Evolutionary conservation across 2,888 invertebrate species (phyloP), one percentile per base, ranked within the genome.

Genomic region (Philereme transversata): DNA sequence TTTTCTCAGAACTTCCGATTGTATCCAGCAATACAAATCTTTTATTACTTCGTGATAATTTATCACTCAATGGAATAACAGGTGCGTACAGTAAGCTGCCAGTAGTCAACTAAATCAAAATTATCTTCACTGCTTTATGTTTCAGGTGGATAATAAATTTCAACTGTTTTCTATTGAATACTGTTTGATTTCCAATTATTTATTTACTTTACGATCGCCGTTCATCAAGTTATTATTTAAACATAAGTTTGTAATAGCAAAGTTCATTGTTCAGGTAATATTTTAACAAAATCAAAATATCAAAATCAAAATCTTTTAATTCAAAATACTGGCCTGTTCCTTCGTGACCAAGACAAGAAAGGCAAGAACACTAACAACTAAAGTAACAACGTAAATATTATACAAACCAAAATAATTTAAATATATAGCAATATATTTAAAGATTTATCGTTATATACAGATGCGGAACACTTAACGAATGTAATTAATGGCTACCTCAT

Each of bases 401-500:
- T 22, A 22, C 22, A 22, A 22, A 22, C 22, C 22, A 22, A 22
- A 22, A 22, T 22, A 22, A 22, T 22, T n/a, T n/a, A n/a, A n/a
- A 22, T 22, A 22, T 22, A 22, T 22, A 22, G 22, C 22, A 22
- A 22, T 22, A 22, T 22, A 22, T 22, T 22, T 22, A 22, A 22
- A 22, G 22, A 22, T 22, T 22, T 22, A 22, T 3, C 22, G 22
- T 48, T 36, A 56, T 22, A 43, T 8, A 3, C 4, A 46, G 40
- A 51, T 33, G 38, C 22, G 45, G 47, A 51, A 50, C 22, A 49
- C 46, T 56, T 10, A 59, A 57, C 11, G 54, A 38, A 52, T 57
- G 47, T 51, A 54, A 63, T 57, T 51, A 59, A 64, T 58, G 59
- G 58, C 55, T 52, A 40, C 50, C 56, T 48, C 57, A 43, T 46